phyloP scores from a whole-genome alignment of 2,797 vertebrate species.

The Cynodonichthys magdalenae region DNA sequence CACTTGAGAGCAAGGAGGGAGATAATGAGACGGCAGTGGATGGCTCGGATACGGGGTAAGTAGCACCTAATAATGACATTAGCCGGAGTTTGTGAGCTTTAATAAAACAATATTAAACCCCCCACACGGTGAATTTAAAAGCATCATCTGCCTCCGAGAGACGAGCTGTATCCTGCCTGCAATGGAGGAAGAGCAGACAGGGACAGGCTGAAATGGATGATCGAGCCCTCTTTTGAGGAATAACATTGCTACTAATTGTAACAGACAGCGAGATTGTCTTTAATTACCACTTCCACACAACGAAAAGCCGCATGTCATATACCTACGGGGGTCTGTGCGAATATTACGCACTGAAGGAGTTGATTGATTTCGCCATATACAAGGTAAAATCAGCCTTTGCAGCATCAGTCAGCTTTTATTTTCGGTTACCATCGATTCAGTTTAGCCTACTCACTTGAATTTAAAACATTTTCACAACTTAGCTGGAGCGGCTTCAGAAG shows the following conservation, averaged over 20 bases:
- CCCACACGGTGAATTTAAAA: not conserved
- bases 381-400: slow-evolving; percentile 23
- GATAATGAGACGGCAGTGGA: slow-evolving; percentile 55
- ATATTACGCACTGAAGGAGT: slow-evolving; percentile 3
- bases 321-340: not conserved
- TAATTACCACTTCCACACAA: slow-evolving; percentile 4
- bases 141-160: slow-evolving; percentile 27
- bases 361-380: slow-evolving; percentile 20
- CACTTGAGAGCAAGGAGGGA: slow-evolving; percentile 18
- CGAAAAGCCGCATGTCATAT: no score
- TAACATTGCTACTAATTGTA: slow-evolving; percentile 10
- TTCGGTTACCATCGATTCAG: not conserved
- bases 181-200: slow-evolving; percentile 66
- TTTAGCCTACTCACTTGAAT: slow-evolving; percentile 4
- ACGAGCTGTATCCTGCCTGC: slow-evolving; percentile 50
- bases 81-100: not conserved
- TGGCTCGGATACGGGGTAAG: slow-evolving; percentile 58
- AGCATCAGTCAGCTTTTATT: slow-evolving; percentile 22
- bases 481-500: not conserved
- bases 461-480: slow-evolving; percentile 17
- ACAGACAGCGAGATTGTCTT: slow-evolving; percentile 7
- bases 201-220: slow-evolving; percentile 9
- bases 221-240: slow-evolving; percentile 18
- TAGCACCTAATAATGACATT: slow-evolving; percentile 30
- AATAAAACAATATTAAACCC: not conserved